Base-by-base conservation (phyloP, 1,140 invertebrate genomes). In the Achroia grisella region DNA sequence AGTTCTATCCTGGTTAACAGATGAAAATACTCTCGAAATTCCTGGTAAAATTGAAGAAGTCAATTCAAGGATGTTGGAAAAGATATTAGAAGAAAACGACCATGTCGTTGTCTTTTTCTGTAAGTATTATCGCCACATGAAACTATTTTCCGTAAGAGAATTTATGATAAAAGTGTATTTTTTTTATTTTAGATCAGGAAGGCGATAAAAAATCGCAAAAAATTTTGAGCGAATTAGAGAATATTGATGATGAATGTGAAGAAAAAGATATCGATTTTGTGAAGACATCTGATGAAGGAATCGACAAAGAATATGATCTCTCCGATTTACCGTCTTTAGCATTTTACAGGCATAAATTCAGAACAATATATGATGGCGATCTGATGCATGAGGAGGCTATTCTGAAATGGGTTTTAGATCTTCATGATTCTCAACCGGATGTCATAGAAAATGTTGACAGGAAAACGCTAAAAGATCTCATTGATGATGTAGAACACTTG, bases 11-110 rank as follows among this genome's bases (percentile, higher is more conserved):
- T 98, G 96, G 96, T 86, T 97, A 4, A 97, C 95, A 1, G 95
- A 96, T 73, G 95, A 97, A 75, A 91, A 97, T 41, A 97, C 94
- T 10, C 83, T 97, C 0, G 95, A 97, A 83, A 93, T 96, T 57
- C 95, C 95, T 14, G 96, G 96, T 35, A 91, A 94, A 78, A 98
- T 98, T 73, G 96, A 98, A 79, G 95, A 97, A 87, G 95, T 98
- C 12, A 97, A 97, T 71, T 86, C 89, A 0, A 93, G 90, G 77
- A 97, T 98, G 95, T 86, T 98, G 68, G 95, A 97, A 62, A 96
- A 96, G 71, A 93, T 97, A 56, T 87, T 98, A 31, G 90, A 92
- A 40, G 94, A 95, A 73, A 96, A 95, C 62, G 92, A 95, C 62
- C 92, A 96, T 67, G 91, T 97, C 35, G 94, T 97, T 31, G 95